A percentile compares a stretch with the other conserved stretches of the same genome.
Conservation (phyloP, 1,140 invertebrate species). For the Coelopa frigida region DNA sequence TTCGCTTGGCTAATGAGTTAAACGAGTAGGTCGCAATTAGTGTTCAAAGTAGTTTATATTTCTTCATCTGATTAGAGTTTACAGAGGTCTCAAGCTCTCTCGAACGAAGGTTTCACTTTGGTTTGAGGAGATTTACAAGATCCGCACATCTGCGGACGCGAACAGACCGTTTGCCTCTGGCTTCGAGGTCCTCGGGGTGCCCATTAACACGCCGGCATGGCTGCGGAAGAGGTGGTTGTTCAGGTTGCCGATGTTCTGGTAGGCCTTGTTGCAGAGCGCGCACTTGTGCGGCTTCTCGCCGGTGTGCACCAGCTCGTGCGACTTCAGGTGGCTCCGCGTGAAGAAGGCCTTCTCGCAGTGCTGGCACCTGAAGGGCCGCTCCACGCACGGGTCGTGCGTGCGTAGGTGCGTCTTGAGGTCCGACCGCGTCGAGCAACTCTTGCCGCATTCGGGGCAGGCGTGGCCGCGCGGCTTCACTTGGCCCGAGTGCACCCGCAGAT, state of each 20-base stretch:
- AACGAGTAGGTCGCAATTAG: too few species aligned
- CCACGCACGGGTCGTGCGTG: conserved; percentile 30
- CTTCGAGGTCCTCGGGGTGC: too few species aligned
- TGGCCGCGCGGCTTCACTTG: conserved; percentile 34
- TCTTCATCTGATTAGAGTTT: too few species aligned
- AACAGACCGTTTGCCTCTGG: too few species aligned
- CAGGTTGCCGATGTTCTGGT: conserved; percentile 38
- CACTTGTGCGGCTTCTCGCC: conserved; percentile 35
- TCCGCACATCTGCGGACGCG: too few species aligned
- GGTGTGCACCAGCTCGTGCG: conserved; percentile 34
- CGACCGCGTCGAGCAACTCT: conserved; percentile 34
- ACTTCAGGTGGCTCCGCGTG: conserved; percentile 32
- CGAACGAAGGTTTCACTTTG: too few species aligned
- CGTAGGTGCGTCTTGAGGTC: conserved; percentile 39
- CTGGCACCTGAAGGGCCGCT: conserved; percentile 36
- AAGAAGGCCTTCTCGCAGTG: conserved; percentile 34
- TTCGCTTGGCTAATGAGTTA: too few species aligned
- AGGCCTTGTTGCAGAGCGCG: conserved; percentile 26
- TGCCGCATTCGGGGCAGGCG: conserved; percentile 23
- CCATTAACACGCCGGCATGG: too few species aligned
- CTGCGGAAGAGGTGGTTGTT: conserved; percentile 33
- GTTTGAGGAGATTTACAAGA: too few species aligned
- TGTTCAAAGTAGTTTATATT: too few species aligned
- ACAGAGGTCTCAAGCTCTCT: too few species aligned
- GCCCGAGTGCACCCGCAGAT: conserved; percentile 45